Conservation (phyloP, 2,888 invertebrate genomes). For the Eilema depressum region DNA sequence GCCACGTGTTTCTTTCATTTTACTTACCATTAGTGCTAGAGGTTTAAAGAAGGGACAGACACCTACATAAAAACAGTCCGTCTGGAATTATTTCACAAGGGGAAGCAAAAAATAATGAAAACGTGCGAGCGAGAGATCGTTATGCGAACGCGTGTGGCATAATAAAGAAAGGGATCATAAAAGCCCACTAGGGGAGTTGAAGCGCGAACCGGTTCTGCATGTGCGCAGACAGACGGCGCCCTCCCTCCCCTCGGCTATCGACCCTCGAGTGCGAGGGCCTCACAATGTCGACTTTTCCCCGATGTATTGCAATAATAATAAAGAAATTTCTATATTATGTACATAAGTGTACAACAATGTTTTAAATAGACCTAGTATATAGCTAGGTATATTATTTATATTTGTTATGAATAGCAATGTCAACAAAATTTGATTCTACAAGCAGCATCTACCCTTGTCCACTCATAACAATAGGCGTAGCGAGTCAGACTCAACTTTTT, state of each 20-base stretch:
- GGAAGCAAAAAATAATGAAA: conserved; percentile 85
- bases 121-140: conserved; percentile 77
- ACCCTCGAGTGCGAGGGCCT: conserved; percentile 80
- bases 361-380: neutral
- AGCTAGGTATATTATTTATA: too few species aligned
- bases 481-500: conserved; percentile 31
- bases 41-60: conserved; percentile 66
- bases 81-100: conserved; percentile 83
- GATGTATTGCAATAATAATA: conserved; percentile 82
- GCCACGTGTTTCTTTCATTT: conserved; percentile 57
- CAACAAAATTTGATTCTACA: neutral
- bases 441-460: conserved; percentile 43
- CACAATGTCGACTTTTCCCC: conserved; percentile 80
- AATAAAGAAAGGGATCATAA: conserved; percentile 73
- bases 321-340: conserved; percentile 26
- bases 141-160: conserved; percentile 79
- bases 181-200: conserved; percentile 81
- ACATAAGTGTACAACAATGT: neutral
- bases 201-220: conserved; percentile 85
- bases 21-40: conserved; percentile 67
- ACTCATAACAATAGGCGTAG: conserved; percentile 30
- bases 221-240: conserved; percentile 82
- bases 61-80: conserved; percentile 79
- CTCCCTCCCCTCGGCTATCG: conserved; percentile 81
- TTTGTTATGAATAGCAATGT: neutral